A percentile compares a stretch with the other conserved stretches of the same genome.
Evolutionary conservation across 2,888 invertebrate species (phyloP).

Genomic region (Seira sanloemensis): DNA sequence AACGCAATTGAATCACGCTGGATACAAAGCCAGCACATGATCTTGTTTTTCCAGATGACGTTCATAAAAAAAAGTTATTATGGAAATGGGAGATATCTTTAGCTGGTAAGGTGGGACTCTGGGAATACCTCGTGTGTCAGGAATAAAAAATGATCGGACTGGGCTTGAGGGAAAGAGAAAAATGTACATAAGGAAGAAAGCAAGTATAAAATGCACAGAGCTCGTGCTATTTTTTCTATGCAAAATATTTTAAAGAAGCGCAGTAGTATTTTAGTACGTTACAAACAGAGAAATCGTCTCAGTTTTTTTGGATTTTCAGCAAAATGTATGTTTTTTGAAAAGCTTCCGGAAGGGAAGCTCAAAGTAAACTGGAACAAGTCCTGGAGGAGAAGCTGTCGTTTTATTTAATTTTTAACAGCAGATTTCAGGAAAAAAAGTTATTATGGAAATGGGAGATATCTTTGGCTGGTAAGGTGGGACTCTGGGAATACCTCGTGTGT

Average conservation of each 20-base stretch:
- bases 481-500: background rate
- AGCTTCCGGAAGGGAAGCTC: too few relatives aligned
- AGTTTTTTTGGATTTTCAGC: background rate
- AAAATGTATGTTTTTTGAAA: too few relatives aligned
- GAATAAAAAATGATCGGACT: background rate
- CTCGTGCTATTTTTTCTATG: background rate
- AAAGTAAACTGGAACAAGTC: too few relatives aligned
- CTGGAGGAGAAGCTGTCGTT: too few relatives aligned
- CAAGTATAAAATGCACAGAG: background rate
- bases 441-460: too few relatives aligned
- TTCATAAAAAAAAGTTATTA: conserved; percentile 5
- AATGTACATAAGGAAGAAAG: background rate
- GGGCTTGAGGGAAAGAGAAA: background rate
- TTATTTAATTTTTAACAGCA: too few relatives aligned
- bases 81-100: too few relatives aligned
- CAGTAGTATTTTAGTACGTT: background rate
- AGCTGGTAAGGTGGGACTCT: background rate
- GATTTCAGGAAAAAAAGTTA: background rate
- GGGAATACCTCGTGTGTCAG: background rate
- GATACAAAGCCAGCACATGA: conserved; percentile 1
- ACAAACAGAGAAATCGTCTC: background rate
- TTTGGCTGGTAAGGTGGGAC: background rate
- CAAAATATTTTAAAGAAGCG: background rate
- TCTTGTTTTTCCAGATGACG: conserved; percentile 40
- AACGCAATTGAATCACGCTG: background rate